Base-by-base conservation (phyloP, 1,140 invertebrate genomes). In the Monochamus saltuarius region DNA sequence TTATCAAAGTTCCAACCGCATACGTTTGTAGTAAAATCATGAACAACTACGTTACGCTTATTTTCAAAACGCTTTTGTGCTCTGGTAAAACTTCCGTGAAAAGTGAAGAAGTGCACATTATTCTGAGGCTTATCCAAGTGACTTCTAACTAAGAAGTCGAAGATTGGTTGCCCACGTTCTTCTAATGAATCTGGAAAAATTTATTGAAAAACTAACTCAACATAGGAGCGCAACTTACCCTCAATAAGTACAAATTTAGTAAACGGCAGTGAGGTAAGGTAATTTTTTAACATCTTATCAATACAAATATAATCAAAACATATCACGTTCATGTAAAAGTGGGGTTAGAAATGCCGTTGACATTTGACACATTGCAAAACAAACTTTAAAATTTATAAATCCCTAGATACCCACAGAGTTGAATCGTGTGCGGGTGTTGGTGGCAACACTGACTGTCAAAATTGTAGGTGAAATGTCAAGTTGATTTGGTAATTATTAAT, bases 191-290 rank as follows among this genome's bases (percentile, higher is more conserved):
- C 74, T 75, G 56, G 65, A 72, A 64, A 42, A 39, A 11, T 46
- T 50, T 53, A 16, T 55, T 40, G 47, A 58, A 38, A 39, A 46
- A 54, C 49, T 38, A 29, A 37, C 6, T 36, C 11, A 51, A 35
- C 43, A 19, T 9, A 54, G 11, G 29, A 50, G 43, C 13, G 17
- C 16, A 16, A 10, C 43, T 56, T 17, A 54, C 73, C 73, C 63
- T 73, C 61, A n/a, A 75, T 65, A 22, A 75, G 39, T 8, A 73
- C 59, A 51, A 74, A 74, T 69, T 71, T 75, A 1, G 69, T 64
- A 13, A 47, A 62, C 8, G 70, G 71, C 36, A 62, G 16, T 34
- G 61, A 54, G 29, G 71, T 68, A 46, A 75, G 60, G 61, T 72
- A 65, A 19, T 68, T 68, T 37, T 56, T 69, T 56, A 75, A 65